Base-by-base conservation (phyloP, 2,888 invertebrate genomes). In the Pyrocoelia pectoralis region DNA sequence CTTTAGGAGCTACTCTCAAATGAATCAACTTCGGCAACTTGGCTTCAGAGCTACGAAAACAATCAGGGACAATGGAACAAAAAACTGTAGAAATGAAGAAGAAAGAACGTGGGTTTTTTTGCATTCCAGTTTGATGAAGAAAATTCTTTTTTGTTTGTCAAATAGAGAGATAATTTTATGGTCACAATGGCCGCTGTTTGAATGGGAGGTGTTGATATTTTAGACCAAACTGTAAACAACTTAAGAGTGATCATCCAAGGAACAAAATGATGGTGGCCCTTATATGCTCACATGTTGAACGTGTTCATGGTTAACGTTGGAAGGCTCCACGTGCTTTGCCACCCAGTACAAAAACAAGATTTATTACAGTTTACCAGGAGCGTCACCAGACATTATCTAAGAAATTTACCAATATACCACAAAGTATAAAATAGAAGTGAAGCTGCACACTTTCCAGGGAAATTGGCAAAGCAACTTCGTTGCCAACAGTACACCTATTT, bases 191-290 rank as follows among this genome's bases (percentile, higher is more conserved):
- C 15, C 1, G 54, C 60, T 13, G 3, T 2, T 1, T 10, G 9
- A 6, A 56, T 56, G 56, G 56, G 56, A 1, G 56, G 56, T n/a
- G 56, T 56, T 18, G 56, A 46, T 28, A 54, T 69, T 18, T 63
- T 72, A 59, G 72, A 74, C 48, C 68, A 73, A 61, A 67, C 66
- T 24, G 65, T 73, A 5, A 56, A 70, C 24, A 70, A 67, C 19
- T 72, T 74, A 49, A 58, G 73, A 29, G 61, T 70, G 9, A 57
- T 43, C 15, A 57, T 70, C n/a, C 55, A 61, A 49, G 73, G 62
- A 46, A 73, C 70, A 46, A 72, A 73, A 13, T 13, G 53, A 15
- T 24, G 24, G 24, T 24, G 24, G 24, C 24, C 24, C 24, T 24
- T 6, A 24, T 33, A 8, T 33, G 33, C 13, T 13, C n/a, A n/a